Conservation (phyloP, 37 sponge, comb jelly and placozoan genomes). For the Hormiphora californensis region DNA sequence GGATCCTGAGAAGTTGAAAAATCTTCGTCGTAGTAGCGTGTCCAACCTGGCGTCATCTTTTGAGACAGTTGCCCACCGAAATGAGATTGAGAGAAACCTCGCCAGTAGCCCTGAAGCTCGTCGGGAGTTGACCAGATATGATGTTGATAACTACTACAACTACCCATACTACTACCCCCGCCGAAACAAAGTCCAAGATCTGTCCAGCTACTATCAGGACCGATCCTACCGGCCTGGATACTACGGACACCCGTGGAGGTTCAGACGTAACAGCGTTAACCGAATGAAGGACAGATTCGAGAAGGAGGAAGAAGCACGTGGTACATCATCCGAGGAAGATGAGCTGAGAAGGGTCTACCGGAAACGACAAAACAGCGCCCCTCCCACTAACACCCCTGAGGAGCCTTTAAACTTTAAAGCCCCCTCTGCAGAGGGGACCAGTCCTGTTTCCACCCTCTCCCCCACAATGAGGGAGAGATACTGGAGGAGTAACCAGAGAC, state of each 20-base stretch:
- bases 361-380: neutral
- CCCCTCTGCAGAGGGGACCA: neutral
- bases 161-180: neutral
- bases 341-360: neutral
- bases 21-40: neutral
- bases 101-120: neutral
- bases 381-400: neutral
- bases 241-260: neutral
- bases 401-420: neutral
- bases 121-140: neutral
- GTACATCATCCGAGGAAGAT: neutral
- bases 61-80: neutral
- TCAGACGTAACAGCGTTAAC: neutral
- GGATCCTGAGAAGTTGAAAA: neutral
- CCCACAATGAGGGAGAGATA: neutral
- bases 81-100: neutral
- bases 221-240: neutral
- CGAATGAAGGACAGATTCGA: neutral
- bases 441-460: neutral
- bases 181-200: conserved; percentile 9
- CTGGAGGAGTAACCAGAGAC: neutral
- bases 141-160: neutral
- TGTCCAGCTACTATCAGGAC: neutral
- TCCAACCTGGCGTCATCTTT: neutral
- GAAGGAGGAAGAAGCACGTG: neutral